Conservation (phyloP, 2,888 invertebrate genomes). For the Trisateles emortualis region DNA sequence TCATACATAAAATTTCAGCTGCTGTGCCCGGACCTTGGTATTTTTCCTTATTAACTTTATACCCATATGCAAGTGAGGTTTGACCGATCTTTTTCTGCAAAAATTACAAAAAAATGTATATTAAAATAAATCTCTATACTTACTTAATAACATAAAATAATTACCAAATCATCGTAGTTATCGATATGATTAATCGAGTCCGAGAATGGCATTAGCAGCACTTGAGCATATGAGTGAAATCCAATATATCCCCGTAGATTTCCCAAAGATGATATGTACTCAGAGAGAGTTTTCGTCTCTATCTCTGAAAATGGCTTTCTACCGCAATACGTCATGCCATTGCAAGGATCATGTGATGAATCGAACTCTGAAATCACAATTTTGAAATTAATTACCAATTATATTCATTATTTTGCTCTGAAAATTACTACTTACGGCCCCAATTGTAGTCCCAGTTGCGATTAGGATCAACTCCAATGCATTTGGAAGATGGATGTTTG, state of each 20-base stretch:
- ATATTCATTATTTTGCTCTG: too few relatives aligned
- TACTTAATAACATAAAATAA: too few relatives aligned
- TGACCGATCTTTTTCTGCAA: conserved; percentile 73
- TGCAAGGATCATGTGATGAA: conserved; percentile 87
- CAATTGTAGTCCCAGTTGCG: conserved; percentile 91
- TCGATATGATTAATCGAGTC: conserved; percentile 83
- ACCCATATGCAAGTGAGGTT: conserved; percentile 68
- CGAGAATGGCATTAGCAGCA: conserved; percentile 89
- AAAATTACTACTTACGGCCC: conserved; percentile 28
- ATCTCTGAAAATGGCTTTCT: conserved; percentile 90
- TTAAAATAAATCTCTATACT: too few relatives aligned
- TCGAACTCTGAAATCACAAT: conserved; percentile 47
- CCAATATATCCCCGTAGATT: conserved; percentile 89
- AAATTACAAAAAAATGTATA: too few relatives aligned
- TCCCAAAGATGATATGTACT: conserved; percentile 84
- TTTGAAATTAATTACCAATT: too few relatives aligned
- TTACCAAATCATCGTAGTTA: conserved; percentile 82
- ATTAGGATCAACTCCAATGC: conserved; percentile 92
- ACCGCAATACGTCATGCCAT: conserved; percentile 90
- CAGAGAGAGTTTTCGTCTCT: conserved; percentile 86
- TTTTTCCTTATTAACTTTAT: conserved; percentile 69
- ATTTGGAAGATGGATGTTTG: conserved; percentile 70
- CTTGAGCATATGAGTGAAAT: conserved; percentile 92
- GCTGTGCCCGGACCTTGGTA: conserved; percentile 82
- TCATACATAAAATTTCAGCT: conserved; percentile 84